Evolutionary conservation across 2,888 invertebrate genomes (phyloP).

Genomic region (Lepidocyrtoides sp.): DNA sequence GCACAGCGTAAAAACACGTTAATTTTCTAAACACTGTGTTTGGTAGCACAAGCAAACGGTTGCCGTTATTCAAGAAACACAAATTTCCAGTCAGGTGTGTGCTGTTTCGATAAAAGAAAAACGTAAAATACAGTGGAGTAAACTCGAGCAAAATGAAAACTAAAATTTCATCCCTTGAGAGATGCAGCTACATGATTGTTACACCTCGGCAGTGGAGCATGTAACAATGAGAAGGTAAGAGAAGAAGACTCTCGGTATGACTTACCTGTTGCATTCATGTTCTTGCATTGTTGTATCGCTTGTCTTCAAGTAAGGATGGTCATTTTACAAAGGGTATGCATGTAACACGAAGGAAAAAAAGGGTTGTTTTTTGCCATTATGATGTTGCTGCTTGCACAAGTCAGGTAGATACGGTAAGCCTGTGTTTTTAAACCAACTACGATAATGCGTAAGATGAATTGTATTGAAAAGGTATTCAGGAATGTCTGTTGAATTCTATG

Average conservation of each 20-base stretch:
- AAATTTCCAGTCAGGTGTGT: neutral
- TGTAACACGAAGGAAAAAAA: neutral
- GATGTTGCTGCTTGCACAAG: neutral
- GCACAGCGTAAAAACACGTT: no score
- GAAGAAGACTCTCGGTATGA: slow-evolving; percentile 38
- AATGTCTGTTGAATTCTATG: no score
- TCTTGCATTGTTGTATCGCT: no score
- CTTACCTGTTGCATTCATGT: neutral
- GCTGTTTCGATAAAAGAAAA: no score
- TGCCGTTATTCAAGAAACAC: neutral
- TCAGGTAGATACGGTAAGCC: neutral
- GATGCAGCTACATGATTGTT: slow-evolving; percentile 45
- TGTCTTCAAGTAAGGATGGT: neutral
- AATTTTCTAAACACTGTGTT: no score
- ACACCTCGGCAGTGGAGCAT: slow-evolving; percentile 67
- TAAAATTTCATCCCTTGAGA: slow-evolving; percentile 25
- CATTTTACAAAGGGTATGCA: neutral
- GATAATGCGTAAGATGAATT: no score
- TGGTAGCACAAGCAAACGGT: no score
- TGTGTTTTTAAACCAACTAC: no score
- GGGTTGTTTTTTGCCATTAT: neutral
- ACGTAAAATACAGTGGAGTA: no score
- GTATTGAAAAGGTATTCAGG: no score
- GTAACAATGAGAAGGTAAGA: slow-evolving; percentile 62
- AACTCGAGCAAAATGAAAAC: neutral